Base-by-base conservation (phyloP, 1,140 invertebrate species). In the Hyles vespertilio region DNA sequence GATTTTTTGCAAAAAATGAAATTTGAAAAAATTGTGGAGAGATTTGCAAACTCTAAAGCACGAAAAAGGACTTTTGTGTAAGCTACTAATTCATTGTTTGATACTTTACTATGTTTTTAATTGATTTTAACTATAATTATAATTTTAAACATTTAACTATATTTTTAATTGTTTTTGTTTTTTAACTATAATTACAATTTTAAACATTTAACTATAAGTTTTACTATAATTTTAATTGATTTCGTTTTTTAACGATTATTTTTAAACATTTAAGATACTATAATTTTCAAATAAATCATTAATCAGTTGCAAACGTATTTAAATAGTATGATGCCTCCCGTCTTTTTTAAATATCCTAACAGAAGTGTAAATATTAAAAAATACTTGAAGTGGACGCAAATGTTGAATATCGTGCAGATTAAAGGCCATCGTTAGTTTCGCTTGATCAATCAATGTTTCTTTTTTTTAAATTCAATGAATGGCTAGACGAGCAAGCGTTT, bases 261-360 rank as follows among this genome's bases (percentile, higher is more conserved):
- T 47, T 3, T 47, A 11, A 22, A 3, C 4, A 47, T 4, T n/a
- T 36, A 22, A 50, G n/a, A 22, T 50, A 50, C 49, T 50, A 50
- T 9, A 50, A 50, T 50, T 50, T 50, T 50, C 49, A 50, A 50
- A 50, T 50, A 50, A 50, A 50, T 50, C 49, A 50, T 22, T 50
- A 8, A 50, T 50, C 49, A 50, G 49, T 50, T 50, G 49, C 49
- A 50, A 50, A 22, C 8, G 32, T 50, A 12, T 50, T 50, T 50
- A 7, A 50, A 22, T 50, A 22, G 3, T 50, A 50, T 32, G 10
- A n/a, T 36, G 36, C 12, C 46, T 47, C n/a, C n/a, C 46, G 46
- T 47, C 46, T 47, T 47, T 47, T 47, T 47, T 47, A 47, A 47
- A 11, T 3, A n/a, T 47, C 3, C 3, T 10, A 47, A 47, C 36